phyloP scores from a whole-genome alignment of 2,113 vertebrate species.

The Macquaria ambigua region DNA sequence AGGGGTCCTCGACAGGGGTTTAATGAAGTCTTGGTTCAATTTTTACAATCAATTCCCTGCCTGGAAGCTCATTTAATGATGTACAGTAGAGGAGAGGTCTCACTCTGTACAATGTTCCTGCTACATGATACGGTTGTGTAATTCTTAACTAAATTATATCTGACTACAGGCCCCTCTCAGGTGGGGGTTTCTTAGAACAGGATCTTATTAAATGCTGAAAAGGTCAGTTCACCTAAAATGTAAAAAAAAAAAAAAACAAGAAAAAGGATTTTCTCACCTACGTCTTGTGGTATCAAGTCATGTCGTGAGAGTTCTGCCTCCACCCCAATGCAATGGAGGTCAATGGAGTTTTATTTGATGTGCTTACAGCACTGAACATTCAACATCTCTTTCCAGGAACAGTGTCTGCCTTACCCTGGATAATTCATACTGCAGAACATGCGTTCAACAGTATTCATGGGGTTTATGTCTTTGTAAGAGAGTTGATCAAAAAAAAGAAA shows the following conservation, averaged over 20 bases:
- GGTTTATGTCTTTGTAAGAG: background rate
- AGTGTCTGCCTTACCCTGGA: background rate
- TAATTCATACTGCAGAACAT: background rate
- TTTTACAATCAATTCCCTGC: slow-evolving; percentile 30
- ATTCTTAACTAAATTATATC: background rate
- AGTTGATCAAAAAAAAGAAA: background rate
- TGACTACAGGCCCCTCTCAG: background rate
- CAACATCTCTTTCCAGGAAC: no score
- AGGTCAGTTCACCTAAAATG: background rate
- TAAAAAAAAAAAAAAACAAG: background rate
- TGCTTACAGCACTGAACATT: background rate
- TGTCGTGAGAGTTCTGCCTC: background rate
- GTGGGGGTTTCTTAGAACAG: background rate
- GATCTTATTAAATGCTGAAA: slow-evolving; percentile 16
- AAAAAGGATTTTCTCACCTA: background rate
- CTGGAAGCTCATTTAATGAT: slow-evolving; percentile 26
- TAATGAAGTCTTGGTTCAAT: slow-evolving; percentile 42
- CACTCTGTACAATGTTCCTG: background rate
- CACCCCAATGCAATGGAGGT: background rate
- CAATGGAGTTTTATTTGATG: background rate
- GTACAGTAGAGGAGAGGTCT: slow-evolving; percentile 22
- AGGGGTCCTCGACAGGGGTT: background rate
- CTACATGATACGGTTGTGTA: background rate
- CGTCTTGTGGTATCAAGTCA: background rate
- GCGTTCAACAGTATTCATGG: background rate